Conservation (phyloP, 2,888 invertebrate genomes). For the Acleris literana region DNA sequence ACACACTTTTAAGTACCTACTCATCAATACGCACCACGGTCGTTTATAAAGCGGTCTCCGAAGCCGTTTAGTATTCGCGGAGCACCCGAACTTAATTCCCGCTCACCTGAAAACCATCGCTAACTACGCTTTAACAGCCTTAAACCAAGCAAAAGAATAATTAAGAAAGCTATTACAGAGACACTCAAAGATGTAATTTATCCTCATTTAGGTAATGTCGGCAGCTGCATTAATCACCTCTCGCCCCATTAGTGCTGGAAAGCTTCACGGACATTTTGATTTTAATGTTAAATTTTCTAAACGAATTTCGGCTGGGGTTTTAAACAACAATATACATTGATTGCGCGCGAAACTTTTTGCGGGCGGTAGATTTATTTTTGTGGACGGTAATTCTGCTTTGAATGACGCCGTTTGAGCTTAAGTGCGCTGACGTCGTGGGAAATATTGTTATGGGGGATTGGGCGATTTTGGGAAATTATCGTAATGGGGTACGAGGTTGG, state of each 20-base stretch:
- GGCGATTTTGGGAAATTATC: neutral
- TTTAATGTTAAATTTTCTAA: slow-evolving; percentile 45
- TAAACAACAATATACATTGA: slow-evolving; percentile 37
- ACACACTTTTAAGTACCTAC: neutral
- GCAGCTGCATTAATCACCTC: slow-evolving; percentile 71
- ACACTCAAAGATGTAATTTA: slow-evolving; percentile 75
- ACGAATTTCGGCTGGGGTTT: slow-evolving; percentile 21
- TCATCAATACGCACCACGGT: slow-evolving; percentile 1
- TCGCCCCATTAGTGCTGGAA: slow-evolving; percentile 69
- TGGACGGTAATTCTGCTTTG: neutral
- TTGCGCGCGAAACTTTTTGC: slow-evolving; percentile 28
- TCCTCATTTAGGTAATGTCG: slow-evolving; percentile 78
- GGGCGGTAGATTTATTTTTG: slow-evolving; percentile 16
- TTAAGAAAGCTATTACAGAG: slow-evolving; percentile 66
- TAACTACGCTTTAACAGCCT: slow-evolving; percentile 53
- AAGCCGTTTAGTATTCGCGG: slow-evolving; percentile 10
- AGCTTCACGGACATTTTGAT: slow-evolving; percentile 62
- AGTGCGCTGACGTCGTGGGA: slow-evolving; percentile 3
- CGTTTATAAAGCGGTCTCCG: slow-evolving; percentile 10
- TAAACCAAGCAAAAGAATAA: slow-evolving; percentile 63
- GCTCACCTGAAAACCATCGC: slow-evolving; percentile 35
- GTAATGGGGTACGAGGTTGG: neutral
- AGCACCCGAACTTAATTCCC: slow-evolving; percentile 10
- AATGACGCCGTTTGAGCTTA: slow-evolving; percentile 21
- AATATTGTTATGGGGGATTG: slow-evolving; percentile 4